Base-by-base conservation (phyloP, 2,797 vertebrate species). In the Cuculus canorus region DNA sequence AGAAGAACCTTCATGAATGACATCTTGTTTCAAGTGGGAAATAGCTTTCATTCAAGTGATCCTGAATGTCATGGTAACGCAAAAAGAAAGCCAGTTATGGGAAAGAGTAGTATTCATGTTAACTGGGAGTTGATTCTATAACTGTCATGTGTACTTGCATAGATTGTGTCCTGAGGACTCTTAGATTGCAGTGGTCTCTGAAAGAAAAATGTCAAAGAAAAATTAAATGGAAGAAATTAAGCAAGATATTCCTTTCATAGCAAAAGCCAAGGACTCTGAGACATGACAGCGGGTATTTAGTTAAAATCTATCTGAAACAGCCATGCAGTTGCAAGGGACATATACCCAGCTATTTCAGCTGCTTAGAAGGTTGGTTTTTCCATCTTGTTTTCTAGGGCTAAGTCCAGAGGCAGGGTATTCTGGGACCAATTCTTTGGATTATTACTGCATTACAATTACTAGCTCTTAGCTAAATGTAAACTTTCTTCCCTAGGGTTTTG, bases 41-140 rank as follows among this genome's bases (percentile, higher is more conserved):
- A 71, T 23, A 83, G 35, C 47, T 91, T 90, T 96, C 63, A 76
- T 81, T 83, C 47, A 84, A 91, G 72, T 86, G 63, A 90, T 91
- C 47, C 85, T 83, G 72, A 94, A 59, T 90, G 91, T 91, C 91
- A 92, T 63, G 65, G 95, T 76, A 93, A 96, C 65, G 6, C 30
- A 68, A 86, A 45, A 92, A 79, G 39, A 92, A 90, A 81, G 19
- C 15, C 54, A 65, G 32, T 84, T 91, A 50, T 92, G 63, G 50
- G 79, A 72, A 77, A 82, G 30, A 57, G 45, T 96, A 95, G n/a
- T 83, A 33, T 76, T 83, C 39, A 64, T 86, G 59, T 78, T 66
- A 78, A 91, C 11, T 66, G 28, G 30, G 60, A 83, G 35, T 15
- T 83, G 79, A 59, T 90, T 92, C 45, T 81, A 7, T 59, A 72